Evolutionary conservation across 2,888 invertebrate species (phyloP).

Genomic region (Globia sparganii): DNA sequence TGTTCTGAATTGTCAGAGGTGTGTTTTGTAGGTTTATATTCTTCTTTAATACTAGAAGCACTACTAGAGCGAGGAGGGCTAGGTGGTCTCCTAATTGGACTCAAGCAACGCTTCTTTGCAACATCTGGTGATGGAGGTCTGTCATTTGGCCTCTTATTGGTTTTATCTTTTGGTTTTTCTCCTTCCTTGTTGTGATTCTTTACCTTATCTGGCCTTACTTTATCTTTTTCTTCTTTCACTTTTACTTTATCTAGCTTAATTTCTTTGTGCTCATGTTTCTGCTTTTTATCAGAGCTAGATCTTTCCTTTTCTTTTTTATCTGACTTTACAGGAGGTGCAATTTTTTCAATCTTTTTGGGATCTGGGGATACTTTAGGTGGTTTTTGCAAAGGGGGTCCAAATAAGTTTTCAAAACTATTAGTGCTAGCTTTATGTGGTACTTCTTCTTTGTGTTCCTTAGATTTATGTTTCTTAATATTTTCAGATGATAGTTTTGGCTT

Average conservation of each 20-base stretch:
- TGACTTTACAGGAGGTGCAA: constrained; percentile 77
- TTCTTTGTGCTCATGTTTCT: constrained; percentile 88
- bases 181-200: constrained; percentile 91
- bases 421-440: constrained; percentile 90
- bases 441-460: constrained; percentile 90
- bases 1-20: constrained; percentile 77
- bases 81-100: constrained; percentile 80
- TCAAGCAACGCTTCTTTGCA: constrained; percentile 82
- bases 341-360: constrained; percentile 89
- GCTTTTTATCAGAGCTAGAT: constrained; percentile 86
- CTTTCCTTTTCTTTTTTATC: constrained; percentile 91
- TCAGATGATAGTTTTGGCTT: constrained; percentile 93
- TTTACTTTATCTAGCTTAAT: constrained; percentile 85
- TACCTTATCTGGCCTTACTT: constrained; percentile 85
- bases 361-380: constrained; percentile 93
- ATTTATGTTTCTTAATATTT: constrained; percentile 91
- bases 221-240: constrained; percentile 87
- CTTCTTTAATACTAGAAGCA: constrained; percentile 86
- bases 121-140: constrained; percentile 84
- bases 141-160: constrained; percentile 87
- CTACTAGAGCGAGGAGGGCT: constrained; percentile 85
- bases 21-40: constrained; percentile 82
- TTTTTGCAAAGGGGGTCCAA: constrained; percentile 95
- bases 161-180: constrained; percentile 90
- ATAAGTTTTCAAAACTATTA: constrained; percentile 94